Base-by-base conservation (phyloP, 2,113 vertebrate species). In the Mormyrus iriodes region DNA sequence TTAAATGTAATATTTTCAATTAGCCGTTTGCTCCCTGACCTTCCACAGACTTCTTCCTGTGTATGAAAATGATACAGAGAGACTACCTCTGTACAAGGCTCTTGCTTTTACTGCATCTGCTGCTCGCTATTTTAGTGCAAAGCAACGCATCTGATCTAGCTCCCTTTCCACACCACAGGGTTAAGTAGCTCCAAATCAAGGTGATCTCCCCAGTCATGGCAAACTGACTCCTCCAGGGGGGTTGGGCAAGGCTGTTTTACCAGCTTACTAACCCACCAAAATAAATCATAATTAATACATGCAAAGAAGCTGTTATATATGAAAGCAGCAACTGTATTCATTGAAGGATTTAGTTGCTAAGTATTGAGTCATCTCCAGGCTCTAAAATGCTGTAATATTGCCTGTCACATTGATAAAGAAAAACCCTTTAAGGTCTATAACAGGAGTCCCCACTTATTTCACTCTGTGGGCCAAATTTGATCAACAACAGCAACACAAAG, bases 211-310 rank as follows among this genome's bases (percentile, higher is more conserved):
- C 46, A 58, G 46, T 51, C 65, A 89, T 82, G 76, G 88, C 51
- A 86, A 92, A 88, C 15, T 35, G 55, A 69, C 86, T 31, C 84
- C 83, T 87, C 79, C 42, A 7, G 46, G 79, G 82, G 42, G 24
- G 19, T 27, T 8, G 79, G 35, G 44, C 17, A 46, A 48, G 44
- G 15, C 3, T 42, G 79, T 8, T n/a, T 65, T 27, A 65, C n/a
- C 61, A 65, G n/a, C 61, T 69, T 69, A 31, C n/a, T 69, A 69
- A 69, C 61, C n/a, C 10, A 69, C 61, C 61, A 31, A 31, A 31
- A 69, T 69, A 69, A 13, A 69, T 69, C 61, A 9, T 27, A 69
- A 69, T 69, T 31, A 12, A 27, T 69, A 31, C n/a, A 31, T 12
- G 61, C n/a, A 69, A n/a, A 31, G 61, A 69, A 31, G n/a, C 12